Conservation (phyloP, 1,140 invertebrate genomes). For the Danaus melanippus region DNA sequence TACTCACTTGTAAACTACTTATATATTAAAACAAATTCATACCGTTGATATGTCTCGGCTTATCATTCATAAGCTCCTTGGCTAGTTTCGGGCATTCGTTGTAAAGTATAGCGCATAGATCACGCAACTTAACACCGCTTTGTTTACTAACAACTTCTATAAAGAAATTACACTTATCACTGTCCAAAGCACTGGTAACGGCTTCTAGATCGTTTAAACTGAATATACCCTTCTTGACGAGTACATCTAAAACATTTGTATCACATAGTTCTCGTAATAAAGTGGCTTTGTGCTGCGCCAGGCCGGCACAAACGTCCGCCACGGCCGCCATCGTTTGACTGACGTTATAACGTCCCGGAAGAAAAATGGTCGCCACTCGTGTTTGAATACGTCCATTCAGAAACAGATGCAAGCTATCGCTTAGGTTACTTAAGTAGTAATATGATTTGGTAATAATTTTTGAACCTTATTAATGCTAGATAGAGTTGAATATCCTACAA, state of each 20-base stretch:
- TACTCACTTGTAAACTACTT: background rate
- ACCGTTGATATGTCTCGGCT: constrained; percentile 60
- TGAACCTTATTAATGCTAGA: background rate
- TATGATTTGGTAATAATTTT: background rate
- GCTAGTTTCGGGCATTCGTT: constrained; percentile 67
- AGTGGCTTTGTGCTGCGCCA: constrained; percentile 58
- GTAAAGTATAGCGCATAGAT: constrained; percentile 60
- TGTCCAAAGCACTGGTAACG: constrained; percentile 57
- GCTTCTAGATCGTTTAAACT: constrained; percentile 61
- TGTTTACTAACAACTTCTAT: constrained; percentile 70
- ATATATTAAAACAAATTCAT: constrained; percentile 18
- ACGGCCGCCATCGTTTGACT: constrained; percentile 63
- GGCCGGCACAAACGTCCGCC: constrained; percentile 58
- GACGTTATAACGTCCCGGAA: constrained; percentile 23
- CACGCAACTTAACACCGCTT: constrained; percentile 60
- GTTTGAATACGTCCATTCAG: constrained; percentile 51
- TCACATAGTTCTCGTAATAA: constrained; percentile 65
- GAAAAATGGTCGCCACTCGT: constrained; percentile 36
- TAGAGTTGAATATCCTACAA: background rate
- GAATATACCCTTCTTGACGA: constrained; percentile 65
- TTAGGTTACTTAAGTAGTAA: constrained; percentile 18
- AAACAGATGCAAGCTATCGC: constrained; percentile 47
- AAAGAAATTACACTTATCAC: constrained; percentile 69
- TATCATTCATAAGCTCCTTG: constrained; percentile 64
- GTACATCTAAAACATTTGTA: constrained; percentile 64